Base-by-base conservation (phyloP, 2,797 vertebrate genomes). In the Falco berigora region DNA sequence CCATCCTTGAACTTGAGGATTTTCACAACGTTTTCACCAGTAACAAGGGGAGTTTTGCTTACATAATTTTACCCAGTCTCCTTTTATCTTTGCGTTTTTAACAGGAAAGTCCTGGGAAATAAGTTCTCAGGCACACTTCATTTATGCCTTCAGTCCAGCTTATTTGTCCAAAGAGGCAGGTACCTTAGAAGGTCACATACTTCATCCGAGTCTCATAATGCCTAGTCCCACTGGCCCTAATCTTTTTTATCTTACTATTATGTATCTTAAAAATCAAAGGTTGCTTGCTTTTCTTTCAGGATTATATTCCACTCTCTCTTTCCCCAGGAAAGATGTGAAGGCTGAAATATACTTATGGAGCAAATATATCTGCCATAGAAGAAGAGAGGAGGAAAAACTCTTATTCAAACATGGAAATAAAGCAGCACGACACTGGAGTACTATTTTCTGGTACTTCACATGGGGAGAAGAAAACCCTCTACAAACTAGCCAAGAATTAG, bases 271-370 rank as follows among this genome's bases (percentile, higher is more conserved):
- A 95, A 92, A 93, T 46, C 75, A 83, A 74, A 63, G 71, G 74
- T 56, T 94, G 85, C 96, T 96, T 93, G 58, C 50, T 94, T 89
- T 93, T 92, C 86, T 74, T 90, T 88, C 81, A 91, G 74, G 75
- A 93, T 95, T 94, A 83, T n/a, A 38, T 86, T 94, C 81, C 14
- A 8, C 32, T 80, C 32, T 20, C 23, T 66, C 80, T 81, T n/a
- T 86, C 62, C 62, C 36, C 73, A 88, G 75, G 58, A 89, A 95
- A 92, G 68, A 86, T 25, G 42, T 59, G 68, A 87, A 81, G 68
- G 24, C 84, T 84, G 86, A 88, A 94, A 86, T 42, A 74, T 36
- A 14, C 53, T 90, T 67, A 55, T 1, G 27, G 64, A 93, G 66
- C 42, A 92, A 95, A 87, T 32, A 32, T 9, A 93, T 74, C 72